Conservation (phyloP, 2,888 invertebrate genomes). For the Apotomis turbidana region DNA sequence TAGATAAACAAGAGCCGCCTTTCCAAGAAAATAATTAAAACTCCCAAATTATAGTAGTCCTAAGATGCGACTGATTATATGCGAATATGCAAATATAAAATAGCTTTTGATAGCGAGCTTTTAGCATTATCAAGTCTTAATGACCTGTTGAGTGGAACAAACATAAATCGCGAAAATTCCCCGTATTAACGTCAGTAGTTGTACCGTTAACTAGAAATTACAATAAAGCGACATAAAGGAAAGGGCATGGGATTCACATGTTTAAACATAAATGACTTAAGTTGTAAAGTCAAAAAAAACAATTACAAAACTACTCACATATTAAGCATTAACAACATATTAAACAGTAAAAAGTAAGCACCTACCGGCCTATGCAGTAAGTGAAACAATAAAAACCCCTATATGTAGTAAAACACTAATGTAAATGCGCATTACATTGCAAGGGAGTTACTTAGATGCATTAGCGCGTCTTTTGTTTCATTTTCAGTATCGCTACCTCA, state of each 20-base stretch:
- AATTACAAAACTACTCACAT: background rate
- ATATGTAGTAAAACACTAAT: conserved; percentile 10
- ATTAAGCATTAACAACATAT: background rate
- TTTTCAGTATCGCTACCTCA: conserved; percentile 49
- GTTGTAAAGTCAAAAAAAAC: too few species aligned
- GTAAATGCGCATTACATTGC: conserved; percentile 19
- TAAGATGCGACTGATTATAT: background rate
- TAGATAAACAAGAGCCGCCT: conserved; percentile 1
- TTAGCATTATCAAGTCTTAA: conserved; percentile 13
- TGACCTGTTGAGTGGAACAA: conserved; percentile 4
- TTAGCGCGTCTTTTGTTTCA: conserved; percentile 42
- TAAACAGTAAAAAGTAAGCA: background rate
- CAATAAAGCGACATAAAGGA: background rate
- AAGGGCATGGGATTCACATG: background rate
- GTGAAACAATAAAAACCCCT: conserved; percentile 3
- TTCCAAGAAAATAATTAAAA: background rate
- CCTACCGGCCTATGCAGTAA: background rate
- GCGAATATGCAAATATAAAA: conserved; percentile 11
- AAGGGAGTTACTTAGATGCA: conserved; percentile 33
- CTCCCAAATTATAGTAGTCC: background rate
- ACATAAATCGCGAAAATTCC: background rate
- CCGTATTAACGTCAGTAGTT: background rate
- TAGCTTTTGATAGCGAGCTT: background rate
- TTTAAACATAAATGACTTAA: too few species aligned
- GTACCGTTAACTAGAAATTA: background rate